Conservation (phyloP, 2,888 invertebrate species). For the Synanthedon formicaeformis region DNA sequence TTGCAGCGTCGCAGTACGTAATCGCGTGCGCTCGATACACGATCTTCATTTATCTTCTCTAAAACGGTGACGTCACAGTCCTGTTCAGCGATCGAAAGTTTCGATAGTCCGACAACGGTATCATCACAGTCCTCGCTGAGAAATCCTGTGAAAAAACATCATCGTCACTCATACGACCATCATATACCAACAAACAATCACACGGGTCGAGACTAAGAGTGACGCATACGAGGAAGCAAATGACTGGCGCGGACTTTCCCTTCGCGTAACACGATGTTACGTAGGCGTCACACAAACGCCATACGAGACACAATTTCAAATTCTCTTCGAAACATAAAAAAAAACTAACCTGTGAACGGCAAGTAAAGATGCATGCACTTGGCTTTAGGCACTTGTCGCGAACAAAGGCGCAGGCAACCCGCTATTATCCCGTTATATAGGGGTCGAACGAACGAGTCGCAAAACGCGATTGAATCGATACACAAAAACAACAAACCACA, state of each 20-base stretch:
- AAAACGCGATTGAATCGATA: conserved; percentile 40
- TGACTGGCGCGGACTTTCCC: conserved; percentile 45
- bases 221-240: conserved; percentile 45
- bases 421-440: conserved; percentile 64
- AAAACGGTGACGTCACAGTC: conserved; percentile 54
- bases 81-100: conserved; percentile 60
- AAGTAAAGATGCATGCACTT: conserved; percentile 72
- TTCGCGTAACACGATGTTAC: conserved; percentile 43
- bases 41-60: conserved; percentile 54
- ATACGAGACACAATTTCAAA: conserved; percentile 4
- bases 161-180: too few relatives aligned
- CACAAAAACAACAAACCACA: conserved; percentile 28
- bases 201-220: conserved; percentile 13
- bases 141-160: conserved; percentile 45
- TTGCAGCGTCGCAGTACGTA: conserved; percentile 75
- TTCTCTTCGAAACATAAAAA: not conserved
- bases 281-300: conserved; percentile 15
- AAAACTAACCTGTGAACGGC: conserved; percentile 64
- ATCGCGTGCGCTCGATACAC: conserved; percentile 49
- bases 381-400: conserved; percentile 62
- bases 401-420: conserved; percentile 64
- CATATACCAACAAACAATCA: not conserved
- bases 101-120: conserved; percentile 66
- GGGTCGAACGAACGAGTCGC: conserved; percentile 29
- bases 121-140: conserved; percentile 70